Evolutionary conservation across 2,113 vertebrate species (phyloP).

Genomic region (Falcunculus frontatus): DNA sequence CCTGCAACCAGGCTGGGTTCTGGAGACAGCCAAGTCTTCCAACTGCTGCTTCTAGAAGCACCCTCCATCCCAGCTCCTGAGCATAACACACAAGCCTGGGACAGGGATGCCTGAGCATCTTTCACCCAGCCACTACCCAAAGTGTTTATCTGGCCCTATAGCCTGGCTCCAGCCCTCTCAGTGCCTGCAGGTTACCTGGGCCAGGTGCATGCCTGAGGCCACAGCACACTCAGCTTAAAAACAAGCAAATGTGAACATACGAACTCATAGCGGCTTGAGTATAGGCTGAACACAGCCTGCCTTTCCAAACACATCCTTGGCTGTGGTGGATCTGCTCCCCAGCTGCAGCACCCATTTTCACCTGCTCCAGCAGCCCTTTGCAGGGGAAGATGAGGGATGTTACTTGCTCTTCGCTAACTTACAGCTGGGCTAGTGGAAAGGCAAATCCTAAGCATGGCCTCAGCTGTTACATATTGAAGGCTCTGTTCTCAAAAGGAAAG

Average conservation of each 20-base stretch:
- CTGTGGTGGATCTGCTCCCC: neutral
- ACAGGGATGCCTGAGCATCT: neutral
- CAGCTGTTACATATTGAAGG: neutral
- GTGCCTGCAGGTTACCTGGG: neutral
- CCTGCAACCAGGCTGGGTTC: neutral
- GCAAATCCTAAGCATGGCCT: neutral
- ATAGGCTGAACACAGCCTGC: too few relatives aligned
- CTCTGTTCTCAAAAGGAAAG: neutral
- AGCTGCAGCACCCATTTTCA: neutral
- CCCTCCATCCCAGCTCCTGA: neutral
- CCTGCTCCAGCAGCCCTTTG: neutral
- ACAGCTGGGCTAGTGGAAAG: neutral
- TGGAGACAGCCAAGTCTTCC: neutral
- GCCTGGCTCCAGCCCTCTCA: neutral
- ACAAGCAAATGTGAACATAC: neutral
- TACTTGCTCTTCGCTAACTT: neutral
- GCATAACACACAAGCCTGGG: neutral
- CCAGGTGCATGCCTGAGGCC: neutral
- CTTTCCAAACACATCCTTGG: neutral
- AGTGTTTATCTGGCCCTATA: neutral
- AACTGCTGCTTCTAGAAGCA: neutral
- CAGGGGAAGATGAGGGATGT: neutral
- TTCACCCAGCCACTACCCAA: neutral
- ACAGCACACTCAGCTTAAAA: rapidly evolving
- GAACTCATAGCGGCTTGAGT: rapidly evolving